phyloP scores from a whole-genome alignment of 1,140 invertebrate genomes.

The Protaetia brevitarsis region DNA sequence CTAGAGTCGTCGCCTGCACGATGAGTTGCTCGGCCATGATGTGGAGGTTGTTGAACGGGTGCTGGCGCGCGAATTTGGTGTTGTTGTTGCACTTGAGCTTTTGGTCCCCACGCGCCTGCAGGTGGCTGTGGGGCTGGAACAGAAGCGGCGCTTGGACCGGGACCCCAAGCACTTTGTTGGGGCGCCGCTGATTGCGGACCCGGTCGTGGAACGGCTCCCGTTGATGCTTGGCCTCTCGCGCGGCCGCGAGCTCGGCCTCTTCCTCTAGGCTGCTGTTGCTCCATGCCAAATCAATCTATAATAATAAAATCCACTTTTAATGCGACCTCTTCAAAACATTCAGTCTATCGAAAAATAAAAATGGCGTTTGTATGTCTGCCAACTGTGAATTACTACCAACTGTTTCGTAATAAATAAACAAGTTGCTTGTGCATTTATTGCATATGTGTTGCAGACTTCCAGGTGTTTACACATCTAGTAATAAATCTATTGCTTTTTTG shows the following conservation, averaged over 20 bases:
- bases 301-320: no score
- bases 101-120: constrained; percentile 18
- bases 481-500: no score
- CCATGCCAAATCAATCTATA: no score
- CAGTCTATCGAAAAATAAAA: background rate
- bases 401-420: background rate
- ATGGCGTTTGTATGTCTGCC: background rate
- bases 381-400: background rate
- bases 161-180: background rate
- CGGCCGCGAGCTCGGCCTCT: constrained; percentile 21
- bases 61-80: constrained; percentile 16
- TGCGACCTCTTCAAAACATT: no score
- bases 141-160: background rate
- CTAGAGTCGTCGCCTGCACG: background rate
- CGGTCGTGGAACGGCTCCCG: background rate
- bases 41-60: background rate
- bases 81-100: constrained; percentile 21
- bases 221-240: constrained; percentile 15
- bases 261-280: constrained; percentile 15
- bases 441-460: no score
- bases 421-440: no score
- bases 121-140: background rate
- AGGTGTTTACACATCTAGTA: no score
- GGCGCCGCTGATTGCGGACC: background rate
- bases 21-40: background rate